Evolutionary conservation across 2,797 vertebrate species (phyloP).

Genomic region (Gymnothorax reevesii): DNA sequence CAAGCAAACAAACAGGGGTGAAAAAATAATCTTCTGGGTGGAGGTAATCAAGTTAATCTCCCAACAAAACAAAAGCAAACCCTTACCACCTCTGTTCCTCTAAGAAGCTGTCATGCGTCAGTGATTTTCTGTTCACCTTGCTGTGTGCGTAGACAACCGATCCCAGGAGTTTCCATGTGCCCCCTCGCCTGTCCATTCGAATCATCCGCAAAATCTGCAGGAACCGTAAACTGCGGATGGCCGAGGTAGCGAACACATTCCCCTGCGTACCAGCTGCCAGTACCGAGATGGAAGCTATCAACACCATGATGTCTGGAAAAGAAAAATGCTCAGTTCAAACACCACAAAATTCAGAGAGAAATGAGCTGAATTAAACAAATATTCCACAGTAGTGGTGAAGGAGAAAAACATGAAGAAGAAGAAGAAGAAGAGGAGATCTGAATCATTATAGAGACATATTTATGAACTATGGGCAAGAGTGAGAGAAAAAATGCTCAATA

Average conservation of each 20-base stretch:
- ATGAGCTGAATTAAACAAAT: background rate
- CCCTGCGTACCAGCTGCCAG: constrained; percentile 94
- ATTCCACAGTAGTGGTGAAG: too few relatives aligned
- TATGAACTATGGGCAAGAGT: background rate
- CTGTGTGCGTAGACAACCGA: constrained; percentile 97
- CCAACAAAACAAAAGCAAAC: background rate
- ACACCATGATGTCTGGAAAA: constrained; percentile 89
- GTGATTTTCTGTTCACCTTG: constrained; percentile 74
- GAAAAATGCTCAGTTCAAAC: background rate
- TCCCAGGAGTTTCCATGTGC: constrained; percentile 96
- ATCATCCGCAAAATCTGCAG: constrained; percentile 98
- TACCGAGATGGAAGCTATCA: constrained; percentile 93
- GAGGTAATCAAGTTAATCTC: background rate
- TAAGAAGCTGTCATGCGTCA: background rate
- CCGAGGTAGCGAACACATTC: constrained; percentile 95
- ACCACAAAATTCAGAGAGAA: background rate
- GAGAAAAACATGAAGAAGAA: too few relatives aligned
- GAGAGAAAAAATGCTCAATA: background rate
- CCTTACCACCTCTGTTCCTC: background rate
- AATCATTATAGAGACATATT: too few relatives aligned
- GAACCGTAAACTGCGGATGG: constrained; percentile 90
- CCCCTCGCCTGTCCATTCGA: constrained; percentile 93
- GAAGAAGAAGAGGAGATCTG: too few relatives aligned
- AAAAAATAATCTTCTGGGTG: too few relatives aligned
- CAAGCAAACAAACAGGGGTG: too few relatives aligned